These are phyloP conservation scores for Pocillopora damicornis DNA, from an alignment of 64 coral and sea anemone genomes.

Conservation along the genomic window DNA sequence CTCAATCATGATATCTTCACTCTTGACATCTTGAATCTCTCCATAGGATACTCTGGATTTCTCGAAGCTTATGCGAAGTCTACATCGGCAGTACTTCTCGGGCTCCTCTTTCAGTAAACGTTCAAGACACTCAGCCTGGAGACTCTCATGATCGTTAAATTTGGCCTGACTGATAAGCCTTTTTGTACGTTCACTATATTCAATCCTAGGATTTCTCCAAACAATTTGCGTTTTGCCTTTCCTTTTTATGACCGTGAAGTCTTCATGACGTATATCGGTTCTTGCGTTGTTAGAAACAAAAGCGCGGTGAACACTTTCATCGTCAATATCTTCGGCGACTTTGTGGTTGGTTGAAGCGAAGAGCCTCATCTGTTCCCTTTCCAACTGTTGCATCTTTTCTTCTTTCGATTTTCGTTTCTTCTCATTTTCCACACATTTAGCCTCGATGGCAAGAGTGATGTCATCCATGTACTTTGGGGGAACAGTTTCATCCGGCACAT, in stretches of 20 bases:
- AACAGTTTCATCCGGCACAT: constrained; percentile 8
- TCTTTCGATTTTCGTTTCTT: background rate
- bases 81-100: constrained; percentile 13
- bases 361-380: background rate
- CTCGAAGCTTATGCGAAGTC: constrained; percentile 26
- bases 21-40: constrained; percentile 29
- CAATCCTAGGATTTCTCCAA: background rate
- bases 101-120: constrained; percentile 10
- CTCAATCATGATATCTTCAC: constrained; percentile 45
- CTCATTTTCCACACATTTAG: background rate
- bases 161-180: background rate
- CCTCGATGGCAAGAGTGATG: constrained; percentile 32
- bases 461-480: constrained; percentile 40
- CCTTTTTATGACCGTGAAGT: constrained; percentile 5
- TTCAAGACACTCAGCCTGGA: constrained; percentile 5
- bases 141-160: constrained; percentile 21
- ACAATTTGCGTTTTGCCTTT: constrained; percentile 1
- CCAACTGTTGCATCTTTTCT: background rate
- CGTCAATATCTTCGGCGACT: background rate
- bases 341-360: no score
- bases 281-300: background rate
- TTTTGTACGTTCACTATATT: constrained; percentile 34
- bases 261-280: constrained; percentile 33
- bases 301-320: background rate
- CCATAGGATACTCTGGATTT: constrained; percentile 26